Evolutionary conservation across 2,797 vertebrate genomes (phyloP), one percentile per base, ranked within the genome.

Genomic region (Calcarius lapponicus): DNA sequence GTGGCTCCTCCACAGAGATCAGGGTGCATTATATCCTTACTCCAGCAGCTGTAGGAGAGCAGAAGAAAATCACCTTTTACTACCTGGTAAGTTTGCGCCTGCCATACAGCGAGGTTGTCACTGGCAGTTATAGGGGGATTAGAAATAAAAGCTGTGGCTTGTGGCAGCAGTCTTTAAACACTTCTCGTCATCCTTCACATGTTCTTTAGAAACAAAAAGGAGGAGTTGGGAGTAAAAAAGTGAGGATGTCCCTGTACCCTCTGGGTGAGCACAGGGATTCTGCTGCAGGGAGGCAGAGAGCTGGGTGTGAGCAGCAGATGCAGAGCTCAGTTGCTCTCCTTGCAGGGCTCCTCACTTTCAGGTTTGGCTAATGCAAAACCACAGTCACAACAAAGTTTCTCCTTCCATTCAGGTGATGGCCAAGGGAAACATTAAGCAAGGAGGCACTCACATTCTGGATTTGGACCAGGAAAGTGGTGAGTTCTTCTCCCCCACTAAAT

Each of bases 331-430:
- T 13, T 73, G n/a, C 29, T 73, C 9, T 50, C 28, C 51, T 76
- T 58, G 64, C 60, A 78, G 32, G 17, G 45, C 34, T 10, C 12
- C 16, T 13, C 28, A 21, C 43, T 73, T 76, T 32, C 57, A 66
- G 32, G 10, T 58, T 31, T 93, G 83, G 17, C 13, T 73, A 13
- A 28, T 53, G 29, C 11, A 43, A 64, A 83, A 45, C 15, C 34
- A 76, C 57, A 58, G 3, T 70, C 50, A 71, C 34, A 67, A 19
- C 45, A 29, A 32, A 22, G 20, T 74, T 89, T 83, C 45, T 94
- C 12, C 9, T 95, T 88, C 90, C 71, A 19, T 96, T 42, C 85
- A 99, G 99, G 98, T 99, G 93, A 94, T 98, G 97, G 98, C 98
- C 73, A 99, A 94, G 90, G 99, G 99, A 81, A 86, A 93, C 21